Evolutionary conservation across 2,888 invertebrate species (phyloP).

Genomic region (Caenorhabditis drosophilae): DNA sequence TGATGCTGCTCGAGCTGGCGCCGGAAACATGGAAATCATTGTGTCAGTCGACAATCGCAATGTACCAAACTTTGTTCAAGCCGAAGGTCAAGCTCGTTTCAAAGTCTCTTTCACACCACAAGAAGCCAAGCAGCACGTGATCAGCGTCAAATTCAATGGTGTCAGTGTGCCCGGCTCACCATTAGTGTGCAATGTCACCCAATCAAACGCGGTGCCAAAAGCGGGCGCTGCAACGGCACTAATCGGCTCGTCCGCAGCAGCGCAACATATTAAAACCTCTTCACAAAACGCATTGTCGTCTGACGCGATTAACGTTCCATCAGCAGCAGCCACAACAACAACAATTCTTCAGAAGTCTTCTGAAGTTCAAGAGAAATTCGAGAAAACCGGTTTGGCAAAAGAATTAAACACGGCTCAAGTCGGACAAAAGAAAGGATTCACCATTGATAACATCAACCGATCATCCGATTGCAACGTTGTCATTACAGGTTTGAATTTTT

Average conservation of each 20-base stretch:
- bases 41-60: slow-evolving; percentile 94
- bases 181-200: slow-evolving; percentile 17
- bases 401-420: slow-evolving; percentile 49
- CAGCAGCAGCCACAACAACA: slow-evolving; percentile 11
- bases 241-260: slow-evolving; percentile 10
- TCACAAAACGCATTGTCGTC: slow-evolving; percentile 15
- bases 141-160: slow-evolving; percentile 84
- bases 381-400: slow-evolving; percentile 38
- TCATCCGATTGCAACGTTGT: slow-evolving; percentile 66
- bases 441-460: slow-evolving; percentile 59
- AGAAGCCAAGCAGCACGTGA: slow-evolving; percentile 86
- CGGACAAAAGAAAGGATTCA: slow-evolving; percentile 66
- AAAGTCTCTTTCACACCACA: slow-evolving; percentile 91
- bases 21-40: slow-evolving; percentile 95
- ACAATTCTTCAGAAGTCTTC: slow-evolving; percentile 36
- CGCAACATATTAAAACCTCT: slow-evolving; percentile 10
- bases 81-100: slow-evolving; percentile 94
- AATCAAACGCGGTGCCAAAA: slow-evolving; percentile 12
- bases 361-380: slow-evolving; percentile 28
- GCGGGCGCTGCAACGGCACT: slow-evolving; percentile 9
- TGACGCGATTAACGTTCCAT: too few relatives aligned
- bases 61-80: slow-evolving; percentile 89
- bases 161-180: slow-evolving; percentile 64
- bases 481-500: slow-evolving; percentile 58
- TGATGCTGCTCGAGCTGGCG: slow-evolving; percentile 79